Percentiles rank a stretch among this genome's conserved stretches.
Evolutionary conservation across 2,113 vertebrate species (phyloP).

Genomic region (Grantiella picta): DNA sequence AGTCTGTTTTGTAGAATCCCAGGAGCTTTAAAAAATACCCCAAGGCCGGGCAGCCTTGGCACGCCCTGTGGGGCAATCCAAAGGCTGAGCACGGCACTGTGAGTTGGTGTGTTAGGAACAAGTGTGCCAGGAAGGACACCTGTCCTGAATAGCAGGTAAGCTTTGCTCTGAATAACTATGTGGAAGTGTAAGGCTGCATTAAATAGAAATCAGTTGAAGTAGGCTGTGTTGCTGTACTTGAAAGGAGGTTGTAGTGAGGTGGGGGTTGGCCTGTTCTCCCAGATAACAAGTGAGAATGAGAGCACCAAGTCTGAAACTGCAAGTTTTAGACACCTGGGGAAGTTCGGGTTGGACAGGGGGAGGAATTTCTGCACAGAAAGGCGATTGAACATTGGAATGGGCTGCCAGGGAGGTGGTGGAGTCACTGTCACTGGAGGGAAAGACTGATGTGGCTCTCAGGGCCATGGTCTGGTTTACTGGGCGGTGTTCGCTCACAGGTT

Average conservation of each 20-base stretch:
- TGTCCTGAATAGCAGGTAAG: not conserved
- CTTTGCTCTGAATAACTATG: accelerated
- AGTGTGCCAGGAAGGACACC: not conserved
- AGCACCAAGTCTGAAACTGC: too few relatives aligned
- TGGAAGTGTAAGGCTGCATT: too few relatives aligned
- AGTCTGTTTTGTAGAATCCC: accelerated
- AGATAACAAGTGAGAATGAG: not conserved
- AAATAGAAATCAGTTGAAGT: not conserved
- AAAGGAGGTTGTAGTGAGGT: not conserved
- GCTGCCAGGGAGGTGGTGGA: not conserved
- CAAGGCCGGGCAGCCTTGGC: accelerated
- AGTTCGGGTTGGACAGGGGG: accelerated
- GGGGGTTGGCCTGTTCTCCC: not conserved
- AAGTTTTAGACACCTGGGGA: too few relatives aligned
- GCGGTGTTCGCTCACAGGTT: not conserved
- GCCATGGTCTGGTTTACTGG: accelerated
- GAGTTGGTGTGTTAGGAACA: accelerated
- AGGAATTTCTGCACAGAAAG: not conserved
- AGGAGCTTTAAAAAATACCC: accelerated
- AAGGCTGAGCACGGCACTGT: accelerated
- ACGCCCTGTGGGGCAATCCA: accelerated
- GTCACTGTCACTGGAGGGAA: not conserved
- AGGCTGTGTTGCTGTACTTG: too few relatives aligned
- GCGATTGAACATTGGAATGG: accelerated
- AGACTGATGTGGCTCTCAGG: not conserved